A percentile compares a stretch with the other conserved stretches of the same genome.
Conservation (phyloP, 2,113 vertebrate genomes). For the Chaetura pelagica region DNA sequence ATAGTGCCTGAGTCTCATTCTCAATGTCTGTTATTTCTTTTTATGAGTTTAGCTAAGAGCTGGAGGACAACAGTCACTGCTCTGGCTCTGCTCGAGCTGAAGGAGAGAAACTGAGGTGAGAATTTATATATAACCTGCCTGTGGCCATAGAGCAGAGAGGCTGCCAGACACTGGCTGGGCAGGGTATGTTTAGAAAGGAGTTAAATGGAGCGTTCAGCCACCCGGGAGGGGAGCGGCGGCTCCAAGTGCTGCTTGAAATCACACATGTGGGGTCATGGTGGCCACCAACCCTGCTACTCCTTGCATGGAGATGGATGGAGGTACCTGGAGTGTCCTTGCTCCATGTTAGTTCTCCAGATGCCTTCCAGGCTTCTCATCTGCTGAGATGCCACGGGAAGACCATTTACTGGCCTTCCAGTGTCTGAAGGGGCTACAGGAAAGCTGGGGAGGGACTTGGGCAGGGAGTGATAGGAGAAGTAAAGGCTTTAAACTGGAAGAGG, state of each 20-base stretch:
- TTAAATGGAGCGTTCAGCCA: neutral
- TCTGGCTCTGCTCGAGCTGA: neutral
- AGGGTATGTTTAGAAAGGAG: slow-evolving; percentile 36
- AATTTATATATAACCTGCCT: slow-evolving; percentile 2
- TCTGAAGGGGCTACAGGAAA: too few species aligned
- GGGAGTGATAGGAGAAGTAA: too few species aligned
- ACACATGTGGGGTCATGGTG: neutral
- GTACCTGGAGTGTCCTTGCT: neutral
- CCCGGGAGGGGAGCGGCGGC: neutral
- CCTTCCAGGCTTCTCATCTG: fast-evolving
- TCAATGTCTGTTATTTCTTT: neutral
- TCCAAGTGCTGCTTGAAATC: neutral
- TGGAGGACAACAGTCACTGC: neutral
- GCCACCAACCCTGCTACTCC: neutral
- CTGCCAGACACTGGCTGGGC: neutral
- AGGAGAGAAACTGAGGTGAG: slow-evolving; percentile 4
- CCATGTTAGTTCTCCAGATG: neutral
- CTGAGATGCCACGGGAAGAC: too few species aligned
- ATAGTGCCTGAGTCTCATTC: neutral
- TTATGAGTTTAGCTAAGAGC: neutral
- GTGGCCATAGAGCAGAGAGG: neutral
- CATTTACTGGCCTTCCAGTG: too few species aligned
- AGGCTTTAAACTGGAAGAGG: too few species aligned
- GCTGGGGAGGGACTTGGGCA: too few species aligned
- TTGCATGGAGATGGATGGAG: neutral